These are phyloP conservation scores for Cydia amplana DNA, from an alignment of 1,140 invertebrate species.

Conservation along the genomic window DNA sequence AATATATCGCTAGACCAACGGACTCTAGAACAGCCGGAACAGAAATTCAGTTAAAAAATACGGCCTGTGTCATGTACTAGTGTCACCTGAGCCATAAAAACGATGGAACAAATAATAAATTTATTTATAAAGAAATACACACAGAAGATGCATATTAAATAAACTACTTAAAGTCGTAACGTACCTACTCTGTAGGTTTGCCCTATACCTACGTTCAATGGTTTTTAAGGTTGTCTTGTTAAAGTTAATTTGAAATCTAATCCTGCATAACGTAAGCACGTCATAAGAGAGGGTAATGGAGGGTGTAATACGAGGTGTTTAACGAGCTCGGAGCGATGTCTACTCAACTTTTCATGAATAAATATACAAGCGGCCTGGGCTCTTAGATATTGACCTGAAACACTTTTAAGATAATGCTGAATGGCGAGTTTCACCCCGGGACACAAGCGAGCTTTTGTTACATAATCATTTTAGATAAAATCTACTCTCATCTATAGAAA, in stretches of 20 bases:
- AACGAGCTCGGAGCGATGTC: slow-evolving; percentile 29
- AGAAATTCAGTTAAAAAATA: too few relatives aligned
- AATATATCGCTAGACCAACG: too few relatives aligned
- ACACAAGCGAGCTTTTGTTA: slow-evolving; percentile 4
- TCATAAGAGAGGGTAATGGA: slow-evolving; percentile 36
- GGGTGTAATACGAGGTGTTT: slow-evolving; percentile 33
- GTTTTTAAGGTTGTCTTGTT: slow-evolving; percentile 28
- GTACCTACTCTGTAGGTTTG: not conserved
- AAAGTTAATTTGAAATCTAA: slow-evolving; percentile 43
- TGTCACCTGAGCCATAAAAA: too few relatives aligned
- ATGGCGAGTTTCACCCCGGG: not conserved
- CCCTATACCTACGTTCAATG: too few relatives aligned
- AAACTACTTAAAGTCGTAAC: too few relatives aligned
- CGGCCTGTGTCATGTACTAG: too few relatives aligned
- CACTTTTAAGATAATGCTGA: slow-evolving; percentile 33
- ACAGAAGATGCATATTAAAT: not conserved
- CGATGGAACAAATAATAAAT: too few relatives aligned
- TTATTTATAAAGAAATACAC: too few relatives aligned
- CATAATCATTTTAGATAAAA: not conserved
- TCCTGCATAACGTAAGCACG: slow-evolving; percentile 42
- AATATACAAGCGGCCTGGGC: slow-evolving; percentile 25
- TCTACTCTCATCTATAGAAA: not conserved
- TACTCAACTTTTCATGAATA: slow-evolving; percentile 32
- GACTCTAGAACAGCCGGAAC: too few relatives aligned
- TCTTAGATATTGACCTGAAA: slow-evolving; percentile 29